Evolutionary conservation across 2,888 invertebrate genomes (phyloP), one percentile per base, ranked within the genome.

Genomic region (Eumacrocentrus americanus): DNA sequence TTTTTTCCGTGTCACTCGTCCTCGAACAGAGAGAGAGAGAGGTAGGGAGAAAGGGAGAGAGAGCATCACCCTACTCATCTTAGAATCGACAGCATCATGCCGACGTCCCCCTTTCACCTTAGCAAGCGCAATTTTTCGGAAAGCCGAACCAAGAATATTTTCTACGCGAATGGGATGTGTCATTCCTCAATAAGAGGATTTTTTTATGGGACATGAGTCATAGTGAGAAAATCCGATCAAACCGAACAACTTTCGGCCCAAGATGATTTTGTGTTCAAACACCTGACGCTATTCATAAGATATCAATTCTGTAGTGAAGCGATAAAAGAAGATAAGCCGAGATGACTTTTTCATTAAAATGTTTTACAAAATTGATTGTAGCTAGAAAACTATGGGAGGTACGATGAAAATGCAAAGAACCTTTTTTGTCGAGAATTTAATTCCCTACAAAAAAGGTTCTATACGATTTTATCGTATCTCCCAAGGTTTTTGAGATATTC

Each of bases 1-100:
- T 62, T 60, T 67, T 61, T 53, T 38, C 20, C 22, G n/a, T 46
- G 46, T 46, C 46, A 22, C 46, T 22, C 20, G 46, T 46, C 23
- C n/a, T 11, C 20, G 22, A 46, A n/a, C 20, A 16, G 22, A 44
- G 12, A 16, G 23, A 46, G 23, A 20, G 4, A 38, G 16, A 38
- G 16, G n/a, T 34, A 34, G 1, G 12, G 9, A 38, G 12, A 42
- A 40, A 40, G 16, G 16, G 4, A 9, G 35, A 35, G 35, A 2
- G 9, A 35, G n/a, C 35, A 35, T n/a, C 35, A 35, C n/a, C 4
- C 11, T 7, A 11, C 9, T 35, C 35, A 35, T 35, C 35, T 2
- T 35, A 9, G 35, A 4, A 35, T 35, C 35, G 35, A 35, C 35
- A 11, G 2, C 35, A n/a, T 35, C 35, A 35, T 35, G 9, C n/a